Evolutionary conservation across 2,797 vertebrate genomes (phyloP), one percentile per base, ranked within the genome.

Genomic region (Gastrophryne carolinensis): DNA sequence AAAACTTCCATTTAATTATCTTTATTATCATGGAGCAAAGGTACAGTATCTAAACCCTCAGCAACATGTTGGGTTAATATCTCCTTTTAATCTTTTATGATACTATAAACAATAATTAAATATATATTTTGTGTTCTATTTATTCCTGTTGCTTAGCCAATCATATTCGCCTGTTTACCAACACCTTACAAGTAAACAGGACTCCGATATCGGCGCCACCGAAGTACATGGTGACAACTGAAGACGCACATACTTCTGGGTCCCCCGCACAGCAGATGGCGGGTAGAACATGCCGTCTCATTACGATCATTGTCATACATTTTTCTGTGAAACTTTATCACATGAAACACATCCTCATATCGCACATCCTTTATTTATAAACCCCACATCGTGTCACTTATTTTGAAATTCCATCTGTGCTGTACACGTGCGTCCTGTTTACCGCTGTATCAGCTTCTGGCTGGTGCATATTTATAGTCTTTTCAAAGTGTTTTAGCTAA

Each of bases 251-350:
- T 74, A 0, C 68, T 62, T 53, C 41, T 44, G 34, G 34, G 50
- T 69, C 60, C 29, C 62, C 37, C 35, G 23, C 41, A 54, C 32
- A 69, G 37, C 73, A 76, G 73, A 76, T 74, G 72, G 72, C 53
- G 50, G 49, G 60, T 61, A 76, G 34, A 26, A 19, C 52, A 68
- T 26, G 2, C 26, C 47, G 32, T 61, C 73, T 75, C 64, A 68
- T 75, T 62, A 69, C 34, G 63, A 54, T 26, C 26, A 34, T 76
- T 69, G 44, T 35, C 3, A 64, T 64, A 41, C 11, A 56, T 54
- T 37, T 57, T 58, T 54, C n/a, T 30, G 23, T 10, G n/a, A 8
- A 47, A 13, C 17, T 7, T 5, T 7, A 47, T 47, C 21, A 34
- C 1, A 39, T 12, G 17, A 50, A 49, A 37, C 17, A 52, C 17